Conservation (phyloP, 2,113 vertebrate genomes). For the Chlorodrepanis virens region DNA sequence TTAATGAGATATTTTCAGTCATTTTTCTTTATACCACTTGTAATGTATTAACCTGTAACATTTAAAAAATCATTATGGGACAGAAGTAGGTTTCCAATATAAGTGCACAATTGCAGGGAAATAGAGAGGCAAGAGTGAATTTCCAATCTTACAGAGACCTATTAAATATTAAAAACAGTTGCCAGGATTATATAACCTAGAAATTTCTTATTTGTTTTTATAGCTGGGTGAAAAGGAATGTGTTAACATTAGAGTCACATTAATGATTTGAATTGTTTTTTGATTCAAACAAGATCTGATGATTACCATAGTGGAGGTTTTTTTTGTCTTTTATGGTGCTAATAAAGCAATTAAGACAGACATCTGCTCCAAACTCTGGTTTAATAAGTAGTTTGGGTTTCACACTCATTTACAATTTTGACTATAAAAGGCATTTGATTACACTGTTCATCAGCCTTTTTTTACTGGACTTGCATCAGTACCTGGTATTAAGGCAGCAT, state of each 20-base stretch:
- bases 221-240: neutral
- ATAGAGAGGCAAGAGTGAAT: neutral
- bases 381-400: slow-evolving; percentile 21
- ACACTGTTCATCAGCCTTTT: neutral
- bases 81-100: neutral
- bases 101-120: neutral
- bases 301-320: neutral
- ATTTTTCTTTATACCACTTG: neutral
- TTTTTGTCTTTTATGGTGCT: slow-evolving; percentile 27
- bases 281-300: neutral
- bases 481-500: neutral
- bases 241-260: neutral
- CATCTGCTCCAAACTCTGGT: slow-evolving; percentile 7
- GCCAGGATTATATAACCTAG: neutral
- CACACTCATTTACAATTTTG: slow-evolving; percentile 16
- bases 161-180: neutral
- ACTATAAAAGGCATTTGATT: slow-evolving; percentile 34
- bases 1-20: neutral
- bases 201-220: slow-evolving; percentile 7
- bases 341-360: slow-evolving; percentile 25
- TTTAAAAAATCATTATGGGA: neutral
- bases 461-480: neutral
- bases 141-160: neutral
- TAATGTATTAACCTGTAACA: neutral
- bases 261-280: neutral